Base-by-base conservation (phyloP, 2,888 invertebrate species). In the Atethmia centrago region DNA sequence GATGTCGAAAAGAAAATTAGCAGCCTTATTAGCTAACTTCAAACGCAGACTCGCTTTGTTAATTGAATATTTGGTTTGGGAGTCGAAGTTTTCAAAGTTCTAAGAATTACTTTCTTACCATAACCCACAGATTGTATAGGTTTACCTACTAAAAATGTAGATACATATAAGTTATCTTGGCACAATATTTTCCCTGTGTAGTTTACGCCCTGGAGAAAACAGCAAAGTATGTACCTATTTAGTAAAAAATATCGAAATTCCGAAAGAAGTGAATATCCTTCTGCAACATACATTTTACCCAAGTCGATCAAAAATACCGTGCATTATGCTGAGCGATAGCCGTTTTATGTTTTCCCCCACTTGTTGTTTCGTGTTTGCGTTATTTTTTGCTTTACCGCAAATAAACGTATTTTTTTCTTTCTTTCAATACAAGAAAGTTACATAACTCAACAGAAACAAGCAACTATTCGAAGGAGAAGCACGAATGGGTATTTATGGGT, bases 401-500 rank as follows among this genome's bases (percentile, higher is more conserved):
- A n/a, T n/a, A n/a, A n/a, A n/a, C n/a, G n/a, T n/a, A n/a, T n/a
- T n/a, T n/a, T n/a, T n/a, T n/a, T n/a, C n/a, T n/a, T n/a, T n/a
- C n/a, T n/a, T n/a, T n/a, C n/a, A 25, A 7, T 36, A 4, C 3
- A 74, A 58, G 14, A 47, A 28, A 69, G 56, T 56, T 51, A 42
- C 59, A 74, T 36, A 72, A 49, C 12, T 49, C 47, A 28, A 21
- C 45, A 65, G 59, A 82, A 83, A 81, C 77, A 83, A 83, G 75
- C 40, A 62, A 77, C 68, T 77, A 82, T 83, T 85, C 65, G 84
- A 85, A 88, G 88, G 88, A 91, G 88, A 90, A 89, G 87, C 89
- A 92, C 90, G 92, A 92, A 92, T 92, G 88, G 92, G 92, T 92
- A 92, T 94, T 93, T 93, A 92, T 92, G 88, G 89, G 89, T 92